phyloP scores from a whole-genome alignment of 2,113 vertebrate genomes.

The Willisornis vidua region DNA sequence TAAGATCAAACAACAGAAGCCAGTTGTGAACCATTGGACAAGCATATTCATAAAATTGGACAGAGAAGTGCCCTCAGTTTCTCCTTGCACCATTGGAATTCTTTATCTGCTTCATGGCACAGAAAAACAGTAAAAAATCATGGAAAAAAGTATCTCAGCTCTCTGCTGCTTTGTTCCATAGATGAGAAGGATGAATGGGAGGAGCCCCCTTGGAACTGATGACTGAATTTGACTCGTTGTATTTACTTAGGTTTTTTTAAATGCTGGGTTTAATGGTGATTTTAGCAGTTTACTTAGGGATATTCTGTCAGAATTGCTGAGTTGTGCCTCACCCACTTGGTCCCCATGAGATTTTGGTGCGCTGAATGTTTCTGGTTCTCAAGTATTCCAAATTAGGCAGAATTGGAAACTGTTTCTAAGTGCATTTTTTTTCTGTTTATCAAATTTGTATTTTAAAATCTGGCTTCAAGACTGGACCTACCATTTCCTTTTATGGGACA shows the following conservation, averaged over 20 bases:
- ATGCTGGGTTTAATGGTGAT: neutral
- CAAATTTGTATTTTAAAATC: neutral
- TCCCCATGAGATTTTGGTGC: neutral
- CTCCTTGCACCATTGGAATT: neutral
- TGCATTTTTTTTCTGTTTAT: neutral
- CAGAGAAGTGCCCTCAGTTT: neutral
- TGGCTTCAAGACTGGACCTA: neutral
- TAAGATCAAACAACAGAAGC: neutral
- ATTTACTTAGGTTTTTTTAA: neutral
- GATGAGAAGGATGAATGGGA: neutral
- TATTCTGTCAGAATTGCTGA: conserved; percentile 1
- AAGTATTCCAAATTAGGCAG: neutral
- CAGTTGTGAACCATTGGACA: neutral
- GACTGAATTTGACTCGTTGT: conserved; percentile 1
- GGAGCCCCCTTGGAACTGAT: neutral
- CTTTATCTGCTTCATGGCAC: conserved; percentile 19
- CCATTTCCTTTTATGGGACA: neutral
- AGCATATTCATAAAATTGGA: neutral
- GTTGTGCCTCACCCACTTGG: neutral
- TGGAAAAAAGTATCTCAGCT: neutral
- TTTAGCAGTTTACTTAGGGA: neutral
- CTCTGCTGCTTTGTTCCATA: neutral
- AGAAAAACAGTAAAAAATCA: conserved; percentile 22
- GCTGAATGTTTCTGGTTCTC: neutral
- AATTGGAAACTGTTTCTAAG: neutral